These are phyloP conservation scores for Ptychoptera contaminata DNA, from an alignment of 2,888 invertebrate genomes.

Conservation along the genomic window DNA sequence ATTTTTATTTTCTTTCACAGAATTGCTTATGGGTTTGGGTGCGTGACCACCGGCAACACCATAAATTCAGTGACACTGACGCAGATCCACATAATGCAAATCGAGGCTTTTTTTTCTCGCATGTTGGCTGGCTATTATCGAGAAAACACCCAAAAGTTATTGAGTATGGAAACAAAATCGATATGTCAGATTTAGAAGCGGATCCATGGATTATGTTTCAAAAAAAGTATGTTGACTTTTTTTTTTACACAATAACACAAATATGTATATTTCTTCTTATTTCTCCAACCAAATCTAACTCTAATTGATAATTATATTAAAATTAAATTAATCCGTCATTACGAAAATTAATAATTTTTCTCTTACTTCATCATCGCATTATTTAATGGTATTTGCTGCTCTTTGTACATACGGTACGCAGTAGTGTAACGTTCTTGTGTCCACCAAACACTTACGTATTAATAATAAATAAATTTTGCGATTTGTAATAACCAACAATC, in stretches of 20 bases:
- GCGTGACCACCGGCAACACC: slow-evolving; percentile 68
- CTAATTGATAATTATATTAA: too few species aligned
- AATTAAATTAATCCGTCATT: too few species aligned
- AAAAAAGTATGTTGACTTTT: slow-evolving; percentile 43
- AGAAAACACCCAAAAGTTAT: slow-evolving; percentile 59
- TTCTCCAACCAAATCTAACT: neutral
- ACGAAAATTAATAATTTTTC: too few species aligned
- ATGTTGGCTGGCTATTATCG: slow-evolving; percentile 72
- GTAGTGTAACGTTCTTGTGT: too few species aligned
- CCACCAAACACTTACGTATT: too few species aligned
- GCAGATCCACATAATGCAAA: slow-evolving; percentile 71
- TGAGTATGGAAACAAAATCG: slow-evolving; percentile 58
- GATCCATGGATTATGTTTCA: slow-evolving; percentile 74
- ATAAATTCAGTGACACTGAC: slow-evolving; percentile 53
- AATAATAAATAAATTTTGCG: too few species aligned
- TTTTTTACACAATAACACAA: neutral
- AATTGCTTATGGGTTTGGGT: slow-evolving; percentile 62
- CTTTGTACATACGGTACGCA: too few species aligned
- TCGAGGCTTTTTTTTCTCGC: slow-evolving; percentile 75
- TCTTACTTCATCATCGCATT: too few species aligned
- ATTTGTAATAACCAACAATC: too few species aligned
- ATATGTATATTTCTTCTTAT: neutral
- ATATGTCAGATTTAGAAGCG: slow-evolving; percentile 64
- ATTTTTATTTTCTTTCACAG: slow-evolving; percentile 33
- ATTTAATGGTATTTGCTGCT: too few species aligned